Percentiles rank a stretch among this genome's conserved stretches.
Conservation (phyloP, 1,140 invertebrate genomes). For the Drosophila equinoxialis region DNA sequence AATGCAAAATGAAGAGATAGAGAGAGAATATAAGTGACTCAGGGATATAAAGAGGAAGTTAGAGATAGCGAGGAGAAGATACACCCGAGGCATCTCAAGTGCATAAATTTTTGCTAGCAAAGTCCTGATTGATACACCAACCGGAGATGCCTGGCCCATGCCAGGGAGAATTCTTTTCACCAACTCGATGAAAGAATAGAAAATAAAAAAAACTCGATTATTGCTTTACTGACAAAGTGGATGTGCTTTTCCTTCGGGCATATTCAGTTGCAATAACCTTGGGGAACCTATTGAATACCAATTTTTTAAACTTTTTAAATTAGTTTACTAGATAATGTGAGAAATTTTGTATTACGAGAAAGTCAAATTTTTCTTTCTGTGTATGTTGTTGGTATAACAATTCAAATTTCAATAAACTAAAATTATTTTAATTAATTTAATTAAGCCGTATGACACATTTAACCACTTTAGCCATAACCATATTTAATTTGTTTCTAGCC, state of each 20-base stretch:
- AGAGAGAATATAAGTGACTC: slow-evolving; percentile 16
- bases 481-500: background rate
- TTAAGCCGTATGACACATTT: background rate
- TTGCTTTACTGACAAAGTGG: slow-evolving; percentile 12
- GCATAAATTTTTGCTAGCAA: slow-evolving; percentile 77
- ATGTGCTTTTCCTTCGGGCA: slow-evolving; percentile 1
- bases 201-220: slow-evolving; percentile 5
- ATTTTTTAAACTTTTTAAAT: too few species aligned
- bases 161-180: slow-evolving; percentile 34
- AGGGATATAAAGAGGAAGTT: slow-evolving; percentile 23
- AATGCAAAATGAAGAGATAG: slow-evolving; percentile 64
- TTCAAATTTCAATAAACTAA: background rate
- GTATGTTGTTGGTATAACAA: too few species aligned
- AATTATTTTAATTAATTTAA: slow-evolving; percentile 3
- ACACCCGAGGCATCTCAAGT: slow-evolving; percentile 47
- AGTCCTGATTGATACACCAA: slow-evolving; percentile 77
- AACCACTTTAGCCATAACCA: background rate
- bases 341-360: too few species aligned
- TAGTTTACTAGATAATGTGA: too few species aligned
- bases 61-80: slow-evolving; percentile 1
- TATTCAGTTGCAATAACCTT: background rate
- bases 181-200: slow-evolving; percentile 17
- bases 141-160: slow-evolving; percentile 35
- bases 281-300: background rate
- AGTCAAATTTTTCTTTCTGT: too few species aligned